Conservation (phyloP, 2,888 invertebrate genomes). For the Cartodere bifasciata region DNA sequence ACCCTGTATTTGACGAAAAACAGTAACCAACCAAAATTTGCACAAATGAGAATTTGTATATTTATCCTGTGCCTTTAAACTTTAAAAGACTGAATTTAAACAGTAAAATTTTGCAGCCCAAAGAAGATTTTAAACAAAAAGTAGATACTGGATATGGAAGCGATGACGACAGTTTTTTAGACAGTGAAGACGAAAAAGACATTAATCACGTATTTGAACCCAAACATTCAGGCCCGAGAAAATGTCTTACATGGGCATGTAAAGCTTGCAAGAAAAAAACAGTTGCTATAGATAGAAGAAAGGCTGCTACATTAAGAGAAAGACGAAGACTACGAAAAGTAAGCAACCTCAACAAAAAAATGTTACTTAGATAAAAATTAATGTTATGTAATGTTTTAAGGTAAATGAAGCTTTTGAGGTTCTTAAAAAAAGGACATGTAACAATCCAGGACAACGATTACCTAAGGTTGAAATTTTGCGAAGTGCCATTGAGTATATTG, state of each 20-base stretch:
- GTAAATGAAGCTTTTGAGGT: slow-evolving; percentile 98
- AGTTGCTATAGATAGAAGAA: slow-evolving; percentile 87
- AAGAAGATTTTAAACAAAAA: slow-evolving; percentile 15
- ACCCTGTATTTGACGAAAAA: too few species aligned
- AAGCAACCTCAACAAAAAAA: slow-evolving; percentile 20
- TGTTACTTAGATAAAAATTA: not conserved
- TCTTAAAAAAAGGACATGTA: slow-evolving; percentile 81
- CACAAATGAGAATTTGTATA: too few species aligned
- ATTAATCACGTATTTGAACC: slow-evolving; percentile 36
- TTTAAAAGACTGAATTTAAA: too few species aligned
- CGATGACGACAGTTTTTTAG: slow-evolving; percentile 27
- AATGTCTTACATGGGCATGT: slow-evolving; percentile 93
- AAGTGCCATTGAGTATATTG: slow-evolving; percentile 97
- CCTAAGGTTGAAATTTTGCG: slow-evolving; percentile 96
- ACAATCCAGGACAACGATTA: slow-evolving; percentile 89
- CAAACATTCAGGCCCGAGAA: slow-evolving; percentile 43
- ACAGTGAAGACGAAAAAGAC: slow-evolving; percentile 31
- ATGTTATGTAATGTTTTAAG: slow-evolving; percentile 35
- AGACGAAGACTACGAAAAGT: slow-evolving; percentile 87
- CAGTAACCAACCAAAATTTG: too few species aligned
- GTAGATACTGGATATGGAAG: slow-evolving; percentile 30
- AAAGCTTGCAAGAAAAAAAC: slow-evolving; percentile 95
- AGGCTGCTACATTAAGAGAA: slow-evolving; percentile 94
- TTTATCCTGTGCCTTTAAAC: too few species aligned
- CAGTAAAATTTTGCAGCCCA: too few species aligned